Evolutionary conservation across 2,888 invertebrate genomes (phyloP).

Genomic region (Caenorhabditis sp.): DNA sequence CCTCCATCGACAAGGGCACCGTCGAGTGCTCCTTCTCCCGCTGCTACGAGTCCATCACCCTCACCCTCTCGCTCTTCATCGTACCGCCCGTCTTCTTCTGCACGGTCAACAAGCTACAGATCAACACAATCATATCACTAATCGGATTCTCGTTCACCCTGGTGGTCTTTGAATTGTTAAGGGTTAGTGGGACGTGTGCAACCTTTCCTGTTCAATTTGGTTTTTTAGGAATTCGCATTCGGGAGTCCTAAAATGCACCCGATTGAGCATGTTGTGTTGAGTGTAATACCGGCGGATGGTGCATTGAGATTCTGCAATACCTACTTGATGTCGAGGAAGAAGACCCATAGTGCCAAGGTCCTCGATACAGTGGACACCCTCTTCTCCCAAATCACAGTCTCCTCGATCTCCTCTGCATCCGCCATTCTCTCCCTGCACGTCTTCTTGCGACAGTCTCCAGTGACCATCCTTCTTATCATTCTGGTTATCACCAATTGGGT

Average conservation of each 20-base stretch:
- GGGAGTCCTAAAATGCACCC: constrained; percentile 20
- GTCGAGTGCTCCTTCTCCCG: constrained; percentile 54
- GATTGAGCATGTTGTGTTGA: constrained; percentile 37
- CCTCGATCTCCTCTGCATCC: constrained; percentile 35
- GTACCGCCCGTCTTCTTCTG: constrained; percentile 52
- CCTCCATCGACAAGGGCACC: constrained; percentile 46
- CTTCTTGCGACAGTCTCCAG: constrained; percentile 17
- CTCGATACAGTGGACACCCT: constrained; percentile 48
- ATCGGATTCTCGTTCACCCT: constrained; percentile 49
- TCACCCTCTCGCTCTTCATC: constrained; percentile 45
- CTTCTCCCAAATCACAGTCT: constrained; percentile 55
- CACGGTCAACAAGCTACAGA: constrained; percentile 47
- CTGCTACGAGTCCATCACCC: constrained; percentile 44
- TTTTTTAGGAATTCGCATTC: constrained; percentile 41
- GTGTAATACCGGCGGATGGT: constrained; percentile 56
- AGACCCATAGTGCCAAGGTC: constrained; percentile 50
- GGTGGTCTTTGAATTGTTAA: constrained; percentile 35
- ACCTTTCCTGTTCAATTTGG: not conserved
- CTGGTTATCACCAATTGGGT: constrained; percentile 46
- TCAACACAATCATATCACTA: constrained; percentile 52
- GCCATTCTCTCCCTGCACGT: constrained; percentile 26
- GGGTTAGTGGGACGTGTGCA: constrained; percentile 21
- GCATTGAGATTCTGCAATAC: constrained; percentile 48
- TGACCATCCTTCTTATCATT: constrained; percentile 25
- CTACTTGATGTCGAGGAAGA: constrained; percentile 53